Evolutionary conservation across 2,797 vertebrate genomes (phyloP).

Genomic region (Chloroceryle inda): DNA sequence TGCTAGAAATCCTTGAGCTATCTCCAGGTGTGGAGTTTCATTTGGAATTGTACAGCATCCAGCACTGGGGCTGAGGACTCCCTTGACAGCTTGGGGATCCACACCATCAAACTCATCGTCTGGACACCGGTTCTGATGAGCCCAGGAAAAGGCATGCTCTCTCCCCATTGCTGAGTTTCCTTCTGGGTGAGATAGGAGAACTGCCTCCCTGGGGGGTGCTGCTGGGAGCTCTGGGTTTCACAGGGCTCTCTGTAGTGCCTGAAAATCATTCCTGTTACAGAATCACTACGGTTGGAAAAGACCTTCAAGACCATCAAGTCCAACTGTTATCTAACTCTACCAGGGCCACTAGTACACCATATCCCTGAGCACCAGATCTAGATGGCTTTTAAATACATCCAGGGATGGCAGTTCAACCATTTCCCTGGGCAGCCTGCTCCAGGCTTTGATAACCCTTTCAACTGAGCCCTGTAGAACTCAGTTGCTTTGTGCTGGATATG

Average conservation of each 20-base stretch:
- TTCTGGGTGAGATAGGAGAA: neutral
- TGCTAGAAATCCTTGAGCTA: neutral
- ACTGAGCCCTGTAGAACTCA: neutral
- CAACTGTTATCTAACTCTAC: too few relatives aligned
- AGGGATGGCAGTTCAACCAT: too few relatives aligned
- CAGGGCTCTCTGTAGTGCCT: neutral
- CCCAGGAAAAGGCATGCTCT: neutral
- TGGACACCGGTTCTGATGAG: neutral
- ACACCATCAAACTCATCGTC: neutral
- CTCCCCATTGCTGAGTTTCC: neutral
- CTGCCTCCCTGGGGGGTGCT: neutral
- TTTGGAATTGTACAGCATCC: neutral
- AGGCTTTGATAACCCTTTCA: too few relatives aligned
- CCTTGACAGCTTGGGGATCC: rapidly evolving
- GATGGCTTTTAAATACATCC: too few relatives aligned
- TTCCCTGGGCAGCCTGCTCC: too few relatives aligned
- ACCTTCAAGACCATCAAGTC: too few relatives aligned
- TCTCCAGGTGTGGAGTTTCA: neutral
- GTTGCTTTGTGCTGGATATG: neutral
- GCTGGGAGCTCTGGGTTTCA: neutral
- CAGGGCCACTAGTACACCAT: too few relatives aligned
- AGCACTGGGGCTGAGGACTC: neutral
- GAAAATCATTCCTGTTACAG: neutral
- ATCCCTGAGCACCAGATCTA: too few relatives aligned
- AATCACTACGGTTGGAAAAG: too few relatives aligned